Base-by-base conservation (phyloP, 2,888 invertebrate species). In the Steinernema hermaphroditum region DNA sequence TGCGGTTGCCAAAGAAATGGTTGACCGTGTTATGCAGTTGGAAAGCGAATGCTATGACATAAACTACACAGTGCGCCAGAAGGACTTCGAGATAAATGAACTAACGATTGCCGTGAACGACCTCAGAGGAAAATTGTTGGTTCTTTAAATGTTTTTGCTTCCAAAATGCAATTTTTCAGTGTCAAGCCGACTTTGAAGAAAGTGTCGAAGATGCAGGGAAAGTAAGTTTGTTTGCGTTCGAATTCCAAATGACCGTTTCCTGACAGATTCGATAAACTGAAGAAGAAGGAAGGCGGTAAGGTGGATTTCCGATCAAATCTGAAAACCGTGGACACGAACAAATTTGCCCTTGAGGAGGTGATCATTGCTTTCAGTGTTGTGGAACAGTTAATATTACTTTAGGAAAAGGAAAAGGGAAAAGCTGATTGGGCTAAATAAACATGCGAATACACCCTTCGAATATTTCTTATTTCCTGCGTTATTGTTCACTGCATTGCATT, bases 71-170 rank as follows among this genome's bases (percentile, higher is more conserved):
- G 92, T 92, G 90, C 91, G 93, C 90, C 92, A 92, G 90, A 96
- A 93, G 92, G 93, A 94, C 90, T 92, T 92, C 89, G 95, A 97
- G 95, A 96, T 98, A 91, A 91, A 94, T 89, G 97, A 97, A 90
- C 92, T 98, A 90, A 98, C 96, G 91, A 92, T 94, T 90, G 96
- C 96, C 91, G 96, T 98, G 88, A 98, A 98, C 90, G 97, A 98
- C 91, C 93, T 97, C 89, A 93, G 96, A 91, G 98, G 98, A 89
- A 98, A 98, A 93, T 98, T 98, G 89, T 88, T 86, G 87, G 88
- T 87, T 54, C 24, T 6, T 27, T 54, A 27, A 8, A 27, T 6
- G 4, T 69, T 69, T 37, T 29, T 22, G 14, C 50, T 27, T 37
- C 19, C 62, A 54, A 34, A 14, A 32, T 14, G 34, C 16, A 41